phyloP scores from a whole-genome alignment of 1,140 invertebrate genomes.

The Olivierus martensii region DNA sequence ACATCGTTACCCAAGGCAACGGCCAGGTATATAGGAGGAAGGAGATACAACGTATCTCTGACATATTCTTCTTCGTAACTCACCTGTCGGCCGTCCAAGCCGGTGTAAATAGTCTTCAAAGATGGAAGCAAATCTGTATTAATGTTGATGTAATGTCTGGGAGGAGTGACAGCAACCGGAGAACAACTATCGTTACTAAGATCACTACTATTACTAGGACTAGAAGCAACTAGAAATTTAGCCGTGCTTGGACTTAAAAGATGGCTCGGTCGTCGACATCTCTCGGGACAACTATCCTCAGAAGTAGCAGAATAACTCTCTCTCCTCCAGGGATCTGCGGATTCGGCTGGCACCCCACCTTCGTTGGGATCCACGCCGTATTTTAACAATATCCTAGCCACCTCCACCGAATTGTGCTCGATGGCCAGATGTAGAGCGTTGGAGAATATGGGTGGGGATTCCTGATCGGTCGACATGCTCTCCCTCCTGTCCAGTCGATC shows the following conservation, averaged over 20 bases:
- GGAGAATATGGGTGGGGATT: conserved; percentile 33
- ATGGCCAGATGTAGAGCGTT: conserved; percentile 44
- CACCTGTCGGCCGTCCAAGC: conserved; percentile 22
- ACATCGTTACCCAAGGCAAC: conserved; percentile 36
- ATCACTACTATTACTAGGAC: not conserved
- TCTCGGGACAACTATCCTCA: not conserved
- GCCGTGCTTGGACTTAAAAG: conserved; percentile 7
- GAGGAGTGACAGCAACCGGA: not conserved
- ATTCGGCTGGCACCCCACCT: conserved; percentile 22
- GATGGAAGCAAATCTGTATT: conserved; percentile 18
- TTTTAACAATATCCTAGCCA: conserved; percentile 38
- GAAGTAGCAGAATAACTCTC: conserved; percentile 4
- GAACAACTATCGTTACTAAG: not conserved
- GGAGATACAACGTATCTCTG: conserved; percentile 34
- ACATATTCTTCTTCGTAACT: conserved; percentile 34
- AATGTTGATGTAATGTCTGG: not conserved
- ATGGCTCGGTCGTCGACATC: not conserved
- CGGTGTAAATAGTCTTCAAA: conserved; percentile 18
- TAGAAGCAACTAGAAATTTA: not conserved
- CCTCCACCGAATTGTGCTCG: conserved; percentile 40
- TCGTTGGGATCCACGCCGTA: conserved; percentile 42
- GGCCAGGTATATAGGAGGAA: conserved; percentile 41
- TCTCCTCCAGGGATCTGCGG: not conserved
- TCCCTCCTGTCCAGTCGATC: conserved; percentile 24
- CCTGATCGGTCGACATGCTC: conserved; percentile 15